Conservation (phyloP, 2,113 vertebrate species). For the Lutjanus erythropterus region DNA sequence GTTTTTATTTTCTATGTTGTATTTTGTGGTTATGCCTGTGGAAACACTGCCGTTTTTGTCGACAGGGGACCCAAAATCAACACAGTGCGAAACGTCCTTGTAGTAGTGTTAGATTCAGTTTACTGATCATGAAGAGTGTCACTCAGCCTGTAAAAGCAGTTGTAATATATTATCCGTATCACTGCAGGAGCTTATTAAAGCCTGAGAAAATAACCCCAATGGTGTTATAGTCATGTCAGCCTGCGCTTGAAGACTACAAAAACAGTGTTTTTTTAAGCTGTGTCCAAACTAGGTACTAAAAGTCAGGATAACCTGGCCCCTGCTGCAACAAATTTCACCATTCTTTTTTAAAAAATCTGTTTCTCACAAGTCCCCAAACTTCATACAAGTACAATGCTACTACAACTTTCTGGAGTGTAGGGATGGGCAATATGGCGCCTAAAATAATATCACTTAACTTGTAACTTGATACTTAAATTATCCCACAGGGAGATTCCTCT, state of each 20-base stretch:
- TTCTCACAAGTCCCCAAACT: neutral
- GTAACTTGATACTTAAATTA: neutral
- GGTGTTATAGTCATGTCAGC: neutral
- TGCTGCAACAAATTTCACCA: neutral
- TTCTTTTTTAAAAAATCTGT: neutral
- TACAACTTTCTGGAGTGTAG: neutral
- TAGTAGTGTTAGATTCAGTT: too few species aligned
- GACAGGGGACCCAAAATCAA: too few species aligned
- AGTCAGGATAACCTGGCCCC: neutral
- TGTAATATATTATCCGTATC: neutral
- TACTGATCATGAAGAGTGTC: too few species aligned
- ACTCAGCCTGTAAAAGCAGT: neutral
- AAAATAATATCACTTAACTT: too few species aligned
- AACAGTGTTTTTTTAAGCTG: neutral
- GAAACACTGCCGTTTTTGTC: too few species aligned
- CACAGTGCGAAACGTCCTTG: too few species aligned
- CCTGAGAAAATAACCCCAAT: neutral
- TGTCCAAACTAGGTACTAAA: neutral
- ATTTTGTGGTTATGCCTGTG: too few species aligned
- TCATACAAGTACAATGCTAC: neutral
- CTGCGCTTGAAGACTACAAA: neutral
- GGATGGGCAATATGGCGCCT: too few species aligned
- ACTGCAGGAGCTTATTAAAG: neutral
- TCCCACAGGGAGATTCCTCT: neutral
- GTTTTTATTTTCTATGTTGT: too few species aligned